Evolutionary conservation across 1,140 invertebrate genomes (phyloP), one percentile per base, ranked within the genome.

Genomic region (Globodera rostochiensis): DNA sequence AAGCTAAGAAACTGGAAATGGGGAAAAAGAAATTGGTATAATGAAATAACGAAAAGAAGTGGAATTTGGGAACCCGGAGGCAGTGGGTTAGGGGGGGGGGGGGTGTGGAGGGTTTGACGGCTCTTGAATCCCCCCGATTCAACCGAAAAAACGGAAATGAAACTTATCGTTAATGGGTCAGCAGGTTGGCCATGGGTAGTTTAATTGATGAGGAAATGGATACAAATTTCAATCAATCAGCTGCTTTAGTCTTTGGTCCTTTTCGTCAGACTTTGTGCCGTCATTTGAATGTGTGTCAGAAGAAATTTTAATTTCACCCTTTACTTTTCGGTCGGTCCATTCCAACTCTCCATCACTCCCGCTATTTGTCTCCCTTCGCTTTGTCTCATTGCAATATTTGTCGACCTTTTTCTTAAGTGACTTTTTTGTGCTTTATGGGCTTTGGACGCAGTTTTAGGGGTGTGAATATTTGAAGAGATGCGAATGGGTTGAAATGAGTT

Each of bases 401-500:
- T 36, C 36, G 69, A 71, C 25, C 69, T 71, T 19, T 66, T 66
- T 36, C 69, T 47, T 19, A 15, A 64, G 57, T 64, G 11, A 64
- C 11, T 13, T 64, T 64, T 64, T 64, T 64, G 57, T 0, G 57
- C 57, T 64, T 64, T 64, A 64, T 64, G 19, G 57, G 8, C 9
- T 6, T 15, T 64, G 13, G 11, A 19, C 11, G 6, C 13, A 64
- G 19, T 64, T 71, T 47, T 71, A 8, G 9, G 45, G 69, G 69
- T 71, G 69, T 71, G 69, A 71, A 71, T 71, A 71, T 71, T 71
- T 71, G 69, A 7, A 71, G 36, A 71, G 46, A 47, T 47, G 11
- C 21, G 69, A 71, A 71, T 71, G 57, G 19, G 57, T 64, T 64
- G 57, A 15, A 64, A 71, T 71, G 69, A 71, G 69, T 71, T 71